Conservation (phyloP, 1,140 invertebrate species). For the Aphelenchoides fujianensis region DNA sequence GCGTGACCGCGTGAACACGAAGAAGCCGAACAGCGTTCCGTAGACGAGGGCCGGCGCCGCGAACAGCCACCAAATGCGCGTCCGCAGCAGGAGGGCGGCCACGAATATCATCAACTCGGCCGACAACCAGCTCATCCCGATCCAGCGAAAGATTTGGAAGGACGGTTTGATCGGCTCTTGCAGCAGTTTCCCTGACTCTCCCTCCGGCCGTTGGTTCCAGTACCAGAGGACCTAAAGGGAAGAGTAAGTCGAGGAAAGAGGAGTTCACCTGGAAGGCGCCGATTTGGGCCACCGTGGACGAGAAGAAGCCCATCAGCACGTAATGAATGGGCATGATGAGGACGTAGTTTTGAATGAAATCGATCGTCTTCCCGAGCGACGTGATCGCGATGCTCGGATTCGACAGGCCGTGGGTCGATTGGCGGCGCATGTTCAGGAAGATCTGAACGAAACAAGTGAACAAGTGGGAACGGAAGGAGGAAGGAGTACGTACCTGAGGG, state of each 20-base stretch:
- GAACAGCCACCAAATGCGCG: constrained; percentile 1
- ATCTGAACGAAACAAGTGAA: constrained; percentile 36
- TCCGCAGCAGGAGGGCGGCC: constrained; percentile 4
- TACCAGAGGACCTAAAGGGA: constrained; percentile 1
- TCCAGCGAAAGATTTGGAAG: neutral
- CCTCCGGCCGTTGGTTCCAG: constrained; percentile 8
- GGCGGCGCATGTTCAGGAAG: constrained; percentile 47
- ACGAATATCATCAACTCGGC: constrained; percentile 9
- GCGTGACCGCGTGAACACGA: constrained; percentile 4
- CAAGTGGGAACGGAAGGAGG: neutral
- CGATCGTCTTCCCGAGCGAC: constrained; percentile 45
- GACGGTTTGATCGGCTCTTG: too few species aligned
- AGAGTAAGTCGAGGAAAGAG: constrained; percentile 15
- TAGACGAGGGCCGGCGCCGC: neutral
- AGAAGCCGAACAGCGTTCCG: neutral
- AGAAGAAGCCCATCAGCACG: constrained; percentile 55
- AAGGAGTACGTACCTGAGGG: constrained; percentile 43
- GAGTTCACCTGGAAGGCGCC: constrained; percentile 45
- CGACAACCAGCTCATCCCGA: neutral
- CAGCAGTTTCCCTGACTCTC: too few species aligned
- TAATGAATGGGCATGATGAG: constrained; percentile 51
- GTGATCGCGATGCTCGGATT: constrained; percentile 42
- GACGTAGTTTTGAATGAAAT: constrained; percentile 44
- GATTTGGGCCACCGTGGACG: constrained; percentile 44
- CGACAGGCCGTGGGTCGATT: constrained; percentile 46